phyloP scores from a whole-genome alignment of 1,140 invertebrate species.

The Drosophila eugracilis region DNA sequence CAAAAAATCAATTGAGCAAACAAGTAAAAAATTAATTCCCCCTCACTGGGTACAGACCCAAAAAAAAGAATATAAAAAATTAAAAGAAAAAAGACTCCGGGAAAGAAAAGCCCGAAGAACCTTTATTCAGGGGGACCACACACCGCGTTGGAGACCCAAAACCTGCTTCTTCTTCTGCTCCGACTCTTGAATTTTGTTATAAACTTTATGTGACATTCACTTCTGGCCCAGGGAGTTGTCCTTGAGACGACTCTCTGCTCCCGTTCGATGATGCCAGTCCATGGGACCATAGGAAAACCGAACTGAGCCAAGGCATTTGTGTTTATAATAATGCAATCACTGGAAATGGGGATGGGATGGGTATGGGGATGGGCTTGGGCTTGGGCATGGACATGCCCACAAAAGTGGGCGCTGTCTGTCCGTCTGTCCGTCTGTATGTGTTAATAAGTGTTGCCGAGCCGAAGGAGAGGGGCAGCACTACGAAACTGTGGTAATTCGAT shows the following conservation, averaged over 20 bases:
- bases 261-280: slow-evolving; percentile 30
- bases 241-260: slow-evolving; percentile 58
- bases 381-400: slow-evolving; percentile 28
- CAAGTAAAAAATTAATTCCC: slow-evolving; percentile 81
- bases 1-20: slow-evolving; percentile 77
- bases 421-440: slow-evolving; percentile 37
- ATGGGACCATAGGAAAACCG: slow-evolving; percentile 17
- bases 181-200: slow-evolving; percentile 57
- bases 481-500: slow-evolving; percentile 75
- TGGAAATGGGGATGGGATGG: slow-evolving; percentile 24
- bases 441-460: slow-evolving; percentile 67
- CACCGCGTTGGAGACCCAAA: slow-evolving; percentile 26
- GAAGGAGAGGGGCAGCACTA: slow-evolving; percentile 42
- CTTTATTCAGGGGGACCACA: slow-evolving; percentile 52
- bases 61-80: slow-evolving; percentile 23
- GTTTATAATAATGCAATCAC: slow-evolving; percentile 71
- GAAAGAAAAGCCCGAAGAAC: slow-evolving; percentile 48
- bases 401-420: slow-evolving; percentile 15
- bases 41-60: slow-evolving; percentile 58
- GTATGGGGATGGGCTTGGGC: no score
- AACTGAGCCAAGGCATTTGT: slow-evolving; percentile 29
- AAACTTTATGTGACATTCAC: slow-evolving; percentile 73
- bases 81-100: background rate
- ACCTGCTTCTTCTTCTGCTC: slow-evolving; percentile 37
- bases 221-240: slow-evolving; percentile 56